phyloP scores from a whole-genome alignment of 2,113 vertebrate genomes.

The Eulemur rufifrons region DNA sequence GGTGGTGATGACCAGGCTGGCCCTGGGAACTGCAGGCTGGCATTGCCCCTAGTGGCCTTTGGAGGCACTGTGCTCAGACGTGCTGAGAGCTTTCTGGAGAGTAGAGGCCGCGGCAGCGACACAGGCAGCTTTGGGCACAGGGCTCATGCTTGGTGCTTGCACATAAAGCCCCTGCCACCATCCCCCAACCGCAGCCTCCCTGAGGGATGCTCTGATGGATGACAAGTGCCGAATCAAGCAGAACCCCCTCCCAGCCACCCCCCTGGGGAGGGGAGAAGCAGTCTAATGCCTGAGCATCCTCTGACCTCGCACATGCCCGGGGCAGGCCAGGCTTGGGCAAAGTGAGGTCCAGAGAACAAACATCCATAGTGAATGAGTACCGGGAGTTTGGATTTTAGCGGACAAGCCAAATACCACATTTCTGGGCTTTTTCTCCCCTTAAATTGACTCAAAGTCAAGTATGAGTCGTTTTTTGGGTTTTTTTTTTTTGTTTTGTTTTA shows the following conservation, averaged over 20 bases:
- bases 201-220: not conserved
- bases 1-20: rapidly evolving
- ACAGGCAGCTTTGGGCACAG: rapidly evolving
- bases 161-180: too few relatives aligned
- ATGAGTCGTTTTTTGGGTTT: not conserved
- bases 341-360: rapidly evolving
- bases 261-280: not conserved
- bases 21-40: not conserved
- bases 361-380: not conserved
- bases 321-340: not conserved
- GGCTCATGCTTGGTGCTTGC: rapidly evolving
- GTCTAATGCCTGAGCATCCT: not conserved
- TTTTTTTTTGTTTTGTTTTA: too few relatives aligned
- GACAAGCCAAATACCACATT: not conserved
- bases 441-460: not conserved
- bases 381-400: not conserved
- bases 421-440: not conserved
- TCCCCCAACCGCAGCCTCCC: too few relatives aligned
- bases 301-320: not conserved
- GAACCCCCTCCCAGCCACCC: not conserved
- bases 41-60: not conserved
- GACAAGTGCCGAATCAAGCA: not conserved
- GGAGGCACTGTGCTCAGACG: not conserved
- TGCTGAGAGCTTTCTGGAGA: not conserved
- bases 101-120: rapidly evolving